Evolutionary conservation across 2,113 vertebrate species (phyloP).

Genomic region (Brevimyrus niger): DNA sequence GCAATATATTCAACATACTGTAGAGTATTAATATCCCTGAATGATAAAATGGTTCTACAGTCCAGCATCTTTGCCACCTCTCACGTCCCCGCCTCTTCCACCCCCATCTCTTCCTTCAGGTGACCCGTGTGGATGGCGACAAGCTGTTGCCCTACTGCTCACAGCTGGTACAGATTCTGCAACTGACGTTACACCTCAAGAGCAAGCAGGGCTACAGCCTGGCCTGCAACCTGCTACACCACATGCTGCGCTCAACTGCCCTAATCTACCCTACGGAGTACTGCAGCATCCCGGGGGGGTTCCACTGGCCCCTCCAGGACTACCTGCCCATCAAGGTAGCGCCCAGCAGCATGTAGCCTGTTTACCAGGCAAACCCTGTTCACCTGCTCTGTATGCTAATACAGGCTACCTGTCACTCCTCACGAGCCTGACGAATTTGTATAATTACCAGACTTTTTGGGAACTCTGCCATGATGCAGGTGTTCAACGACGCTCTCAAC

Average conservation of each 20-base stretch:
- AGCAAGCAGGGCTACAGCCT: constrained; percentile 96
- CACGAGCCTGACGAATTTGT: neutral
- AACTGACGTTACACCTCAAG: constrained; percentile 81
- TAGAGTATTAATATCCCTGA: neutral
- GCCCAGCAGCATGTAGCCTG: neutral
- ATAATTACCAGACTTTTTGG: neutral
- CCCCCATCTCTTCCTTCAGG: constrained; percentile 52
- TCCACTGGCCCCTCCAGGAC: constrained; percentile 75
- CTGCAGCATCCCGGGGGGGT: constrained; percentile 94
- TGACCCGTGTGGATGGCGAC: constrained; percentile 91
- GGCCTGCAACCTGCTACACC: constrained; percentile 92
- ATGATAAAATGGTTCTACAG: neutral
- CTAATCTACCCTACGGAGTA: constrained; percentile 96
- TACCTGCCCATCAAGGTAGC: constrained; percentile 93
- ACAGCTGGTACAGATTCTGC: constrained; percentile 84
- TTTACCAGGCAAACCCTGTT: neutral
- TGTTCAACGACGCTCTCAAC: neutral
- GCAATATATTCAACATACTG: neutral
- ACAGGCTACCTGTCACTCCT: neutral
- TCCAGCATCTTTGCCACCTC: neutral
- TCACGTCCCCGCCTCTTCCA: neutral
- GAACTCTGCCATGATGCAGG: neutral
- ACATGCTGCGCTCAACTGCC: constrained; percentile 85
- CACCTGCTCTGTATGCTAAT: constrained; percentile 36
- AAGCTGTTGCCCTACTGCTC: constrained; percentile 84